Evolutionary conservation across 2,797 vertebrate species (phyloP).

Genomic region (Hoplostethus mediterraneus): DNA sequence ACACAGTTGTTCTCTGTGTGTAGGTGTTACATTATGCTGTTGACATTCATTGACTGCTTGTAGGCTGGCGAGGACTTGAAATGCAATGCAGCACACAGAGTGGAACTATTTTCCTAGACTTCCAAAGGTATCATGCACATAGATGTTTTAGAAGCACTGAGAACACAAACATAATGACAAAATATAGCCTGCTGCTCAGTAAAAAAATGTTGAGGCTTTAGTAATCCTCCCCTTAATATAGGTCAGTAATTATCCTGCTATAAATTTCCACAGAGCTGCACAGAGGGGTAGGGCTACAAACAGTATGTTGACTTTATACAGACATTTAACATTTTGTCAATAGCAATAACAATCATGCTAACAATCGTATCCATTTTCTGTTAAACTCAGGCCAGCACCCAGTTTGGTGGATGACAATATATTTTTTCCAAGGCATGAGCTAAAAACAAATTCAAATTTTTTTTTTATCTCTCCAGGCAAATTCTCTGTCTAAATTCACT

Average conservation of each 20-base stretch:
- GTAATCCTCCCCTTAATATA: neutral
- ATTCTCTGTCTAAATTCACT: neutral
- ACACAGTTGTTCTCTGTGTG: neutral
- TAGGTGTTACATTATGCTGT: neutral
- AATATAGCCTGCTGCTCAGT: neutral
- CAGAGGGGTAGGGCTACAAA: neutral
- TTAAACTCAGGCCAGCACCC: no score
- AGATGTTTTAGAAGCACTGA: neutral
- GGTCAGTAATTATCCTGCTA: neutral
- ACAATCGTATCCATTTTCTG: no score
- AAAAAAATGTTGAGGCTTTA: slow-evolving; percentile 6
- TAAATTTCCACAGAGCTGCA: neutral
- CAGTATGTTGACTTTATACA: neutral
- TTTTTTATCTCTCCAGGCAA: neutral
- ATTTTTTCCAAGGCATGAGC: neutral
- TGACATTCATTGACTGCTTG: neutral
- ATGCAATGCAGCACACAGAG: neutral
- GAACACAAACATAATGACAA: neutral
- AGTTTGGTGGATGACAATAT: neutral
- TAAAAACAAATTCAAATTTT: neutral
- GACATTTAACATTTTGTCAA: neutral
- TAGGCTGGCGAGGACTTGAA: slow-evolving; percentile 11
- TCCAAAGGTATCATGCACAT: neutral
- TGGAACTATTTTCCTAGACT: neutral
- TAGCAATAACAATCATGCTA: neutral